phyloP scores from a whole-genome alignment of 2,888 invertebrate species.

The Drosophila gaucha region DNA sequence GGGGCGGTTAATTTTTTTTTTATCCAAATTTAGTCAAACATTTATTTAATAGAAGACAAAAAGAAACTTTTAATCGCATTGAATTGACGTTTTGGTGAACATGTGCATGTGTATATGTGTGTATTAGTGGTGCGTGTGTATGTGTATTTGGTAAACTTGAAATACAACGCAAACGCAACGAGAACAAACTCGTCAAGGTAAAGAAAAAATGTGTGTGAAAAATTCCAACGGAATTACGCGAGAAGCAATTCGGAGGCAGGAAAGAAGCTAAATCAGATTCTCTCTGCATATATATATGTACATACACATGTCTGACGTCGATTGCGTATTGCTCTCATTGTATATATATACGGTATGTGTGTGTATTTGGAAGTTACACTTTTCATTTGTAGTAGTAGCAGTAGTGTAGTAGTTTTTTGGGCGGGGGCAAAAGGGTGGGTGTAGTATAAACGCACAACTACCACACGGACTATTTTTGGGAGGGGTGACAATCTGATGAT shows the following conservation, averaged over 20 bases:
- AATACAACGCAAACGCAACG: conserved; percentile 66
- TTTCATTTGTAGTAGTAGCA: conserved; percentile 23
- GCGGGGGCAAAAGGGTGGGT: conserved; percentile 46
- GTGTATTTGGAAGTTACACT: conserved; percentile 34
- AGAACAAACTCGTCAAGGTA: conserved; percentile 72
- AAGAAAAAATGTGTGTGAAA: conserved; percentile 65
- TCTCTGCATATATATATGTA: conserved; percentile 10
- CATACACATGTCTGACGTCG: conserved; percentile 35
- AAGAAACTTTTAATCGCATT: conserved; percentile 36
- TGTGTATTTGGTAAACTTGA: conserved; percentile 66
- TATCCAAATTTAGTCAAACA: conserved; percentile 39
- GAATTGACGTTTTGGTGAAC: conserved; percentile 30
- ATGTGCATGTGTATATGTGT: conserved; percentile 43
- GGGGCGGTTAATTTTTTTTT: conserved; percentile 20
- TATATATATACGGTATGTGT: conserved; percentile 8
- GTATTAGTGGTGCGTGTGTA: conserved; percentile 18
- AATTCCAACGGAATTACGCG: conserved; percentile 73
- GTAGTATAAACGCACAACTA: conserved; percentile 7
- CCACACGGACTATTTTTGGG: neutral
- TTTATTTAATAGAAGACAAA: conserved; percentile 11
- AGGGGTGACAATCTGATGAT: neutral
- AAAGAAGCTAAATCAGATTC: conserved; percentile 48
- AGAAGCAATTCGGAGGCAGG: conserved; percentile 48
- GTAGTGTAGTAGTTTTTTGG: conserved; percentile 43
- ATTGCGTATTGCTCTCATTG: conserved; percentile 36